Base-by-base conservation (phyloP, 2,797 vertebrate genomes). In the Kryptopterus vitreolus region DNA sequence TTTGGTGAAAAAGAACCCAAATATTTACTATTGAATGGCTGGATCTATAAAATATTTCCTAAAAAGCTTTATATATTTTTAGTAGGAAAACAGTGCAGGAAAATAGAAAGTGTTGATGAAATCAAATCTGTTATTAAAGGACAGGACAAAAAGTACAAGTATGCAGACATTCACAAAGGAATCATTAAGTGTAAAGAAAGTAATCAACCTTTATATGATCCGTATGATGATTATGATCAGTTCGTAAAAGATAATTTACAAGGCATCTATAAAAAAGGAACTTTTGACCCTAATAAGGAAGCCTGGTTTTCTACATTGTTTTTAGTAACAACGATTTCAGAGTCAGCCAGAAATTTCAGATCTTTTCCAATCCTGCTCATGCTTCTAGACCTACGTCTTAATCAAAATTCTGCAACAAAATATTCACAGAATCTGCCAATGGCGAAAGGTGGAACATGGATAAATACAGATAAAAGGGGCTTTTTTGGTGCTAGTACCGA, bases 301-400 rank as follows among this genome's bases (percentile, higher is more conserved):
- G 29, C 81, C 24, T 86, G 79, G 81, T 57, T 3, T 87, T 85
- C 62, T 22, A 63, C 33, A 3, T 63, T 35, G 31, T 87, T 89
- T 3, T 31, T 85, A 0, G 86, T 87, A 75, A 48, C 88, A 0
- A 10, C 84, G 20, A 85, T 90, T 15, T 22, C 43, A 0, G 89
- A 90, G 80, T 90, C 89, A n/a, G 38, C 16, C 0, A 81, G 89
- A 84, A 90, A 90, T 13, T 87, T 88, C 50, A 68, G 88, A 0
- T 88, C 89, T 0, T 90, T 90, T 26, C 62, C 86, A 1, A 15
- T 83, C 53, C 4, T 1, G 22, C 84, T 86, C 0, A 89, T 89
- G 82, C 85, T 83, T 4, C 0, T 89, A 46, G 33, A 84, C 2
- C 9, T 83, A 78, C 0, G 0, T 3, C 0, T 22, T 2, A 65